phyloP scores from a whole-genome alignment of 2,888 invertebrate species.

The Aethes cnicana region DNA sequence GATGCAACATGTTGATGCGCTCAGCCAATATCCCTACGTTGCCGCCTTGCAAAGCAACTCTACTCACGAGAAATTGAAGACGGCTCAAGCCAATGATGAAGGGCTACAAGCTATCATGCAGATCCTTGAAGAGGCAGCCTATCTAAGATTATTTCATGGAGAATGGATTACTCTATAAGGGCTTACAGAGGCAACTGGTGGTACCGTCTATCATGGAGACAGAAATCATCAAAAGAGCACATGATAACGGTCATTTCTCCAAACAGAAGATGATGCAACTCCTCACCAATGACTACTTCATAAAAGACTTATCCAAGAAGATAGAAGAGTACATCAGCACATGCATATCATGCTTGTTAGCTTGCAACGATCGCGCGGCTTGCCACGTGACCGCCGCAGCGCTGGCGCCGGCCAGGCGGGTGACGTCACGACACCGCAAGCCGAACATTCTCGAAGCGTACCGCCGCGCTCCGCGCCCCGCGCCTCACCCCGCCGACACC shows the following conservation, averaged over 20 bases:
- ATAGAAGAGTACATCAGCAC: slow-evolving; percentile 14
- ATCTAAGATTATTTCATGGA: slow-evolving; percentile 29
- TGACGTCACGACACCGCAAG: no score
- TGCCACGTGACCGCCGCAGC: no score
- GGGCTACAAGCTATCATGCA: neutral
- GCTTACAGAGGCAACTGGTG: slow-evolving; percentile 29
- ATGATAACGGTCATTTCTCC: slow-evolving; percentile 51
- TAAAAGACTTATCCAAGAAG: slow-evolving; percentile 31
- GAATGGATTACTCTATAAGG: slow-evolving; percentile 23
- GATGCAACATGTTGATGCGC: slow-evolving; percentile 17
- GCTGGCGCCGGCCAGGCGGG: no score
- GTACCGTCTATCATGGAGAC: slow-evolving; percentile 46
- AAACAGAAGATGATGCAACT: slow-evolving; percentile 38
- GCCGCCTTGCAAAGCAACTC: no score
- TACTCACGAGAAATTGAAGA: no score
- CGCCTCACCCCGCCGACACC: no score
- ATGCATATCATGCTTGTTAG: slow-evolving; percentile 29
- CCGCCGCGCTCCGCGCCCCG: no score
- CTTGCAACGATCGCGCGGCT: no score
- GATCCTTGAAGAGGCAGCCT: neutral
- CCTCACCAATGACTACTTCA: slow-evolving; percentile 40
- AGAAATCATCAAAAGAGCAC: slow-evolving; percentile 45
- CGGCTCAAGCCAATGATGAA: slow-evolving; percentile 6
- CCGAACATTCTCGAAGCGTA: no score
- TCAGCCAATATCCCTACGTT: neutral